These are phyloP conservation scores for Erebia palarica DNA, from an alignment of 2,888 invertebrate genomes.

Conservation along the genomic window DNA sequence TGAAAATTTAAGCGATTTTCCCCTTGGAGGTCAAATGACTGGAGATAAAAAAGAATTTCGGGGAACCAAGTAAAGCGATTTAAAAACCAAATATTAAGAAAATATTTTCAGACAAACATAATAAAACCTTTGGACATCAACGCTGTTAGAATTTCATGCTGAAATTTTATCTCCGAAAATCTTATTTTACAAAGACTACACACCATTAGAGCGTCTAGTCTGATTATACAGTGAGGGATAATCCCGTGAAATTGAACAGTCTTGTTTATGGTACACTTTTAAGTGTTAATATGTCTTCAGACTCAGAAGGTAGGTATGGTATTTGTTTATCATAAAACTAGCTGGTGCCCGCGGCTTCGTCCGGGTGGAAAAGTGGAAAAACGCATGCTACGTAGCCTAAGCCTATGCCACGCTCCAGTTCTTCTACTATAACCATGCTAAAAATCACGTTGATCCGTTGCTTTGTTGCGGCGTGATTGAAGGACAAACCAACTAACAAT, in stretches of 20 bases:
- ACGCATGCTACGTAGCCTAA: too few relatives aligned
- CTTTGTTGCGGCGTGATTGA: too few relatives aligned
- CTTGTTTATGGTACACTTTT: not conserved
- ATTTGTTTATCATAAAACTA: too few relatives aligned
- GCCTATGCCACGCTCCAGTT: too few relatives aligned
- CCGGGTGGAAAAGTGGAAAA: too few relatives aligned
- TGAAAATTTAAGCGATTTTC: slow-evolving; percentile 2
- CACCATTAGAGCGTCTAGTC: not conserved
- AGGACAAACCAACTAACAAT: too few relatives aligned
- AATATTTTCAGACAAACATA: slow-evolving; percentile 1
- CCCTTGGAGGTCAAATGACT: slow-evolving; percentile 12
- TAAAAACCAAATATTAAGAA: slow-evolving; percentile 9
- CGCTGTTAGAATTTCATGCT: slow-evolving; percentile 2
- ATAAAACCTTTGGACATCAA: slow-evolving; percentile 8
- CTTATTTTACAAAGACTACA: not conserved
- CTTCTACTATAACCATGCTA: too few relatives aligned
- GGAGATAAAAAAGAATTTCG: not conserved
- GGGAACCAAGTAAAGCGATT: slow-evolving; percentile 5
- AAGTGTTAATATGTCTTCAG: not conserved
- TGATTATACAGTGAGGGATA: not conserved
- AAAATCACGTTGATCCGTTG: too few relatives aligned
- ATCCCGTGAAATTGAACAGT: not conserved
- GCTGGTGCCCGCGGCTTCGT: too few relatives aligned
- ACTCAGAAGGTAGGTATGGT: too few relatives aligned
- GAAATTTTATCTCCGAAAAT: not conserved